Conservation (phyloP, 2,113 vertebrate species). For the Amazona vittata region DNA sequence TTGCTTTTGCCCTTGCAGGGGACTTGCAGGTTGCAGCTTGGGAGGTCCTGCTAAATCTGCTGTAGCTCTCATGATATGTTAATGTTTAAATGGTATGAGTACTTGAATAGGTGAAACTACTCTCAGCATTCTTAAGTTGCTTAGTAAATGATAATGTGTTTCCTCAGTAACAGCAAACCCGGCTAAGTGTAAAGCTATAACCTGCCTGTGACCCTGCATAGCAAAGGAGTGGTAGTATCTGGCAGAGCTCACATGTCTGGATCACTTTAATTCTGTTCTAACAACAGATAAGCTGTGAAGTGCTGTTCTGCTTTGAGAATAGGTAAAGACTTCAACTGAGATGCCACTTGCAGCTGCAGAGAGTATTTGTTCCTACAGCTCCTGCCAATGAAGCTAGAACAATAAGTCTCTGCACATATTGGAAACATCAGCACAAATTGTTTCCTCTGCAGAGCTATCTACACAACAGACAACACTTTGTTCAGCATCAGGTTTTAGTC, state of each 20-base stretch:
- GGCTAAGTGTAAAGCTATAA: slow-evolving; percentile 26
- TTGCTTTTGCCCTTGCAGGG: not conserved
- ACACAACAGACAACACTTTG: not conserved
- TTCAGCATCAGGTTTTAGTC: not conserved
- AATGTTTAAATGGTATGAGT: slow-evolving; percentile 34
- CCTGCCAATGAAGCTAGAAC: not conserved
- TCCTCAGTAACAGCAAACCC: slow-evolving; percentile 48
- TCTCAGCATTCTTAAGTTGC: slow-evolving; percentile 13
- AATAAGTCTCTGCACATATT: not conserved
- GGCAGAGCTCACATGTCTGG: not conserved
- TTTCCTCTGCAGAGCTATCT: not conserved
- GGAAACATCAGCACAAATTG: slow-evolving; percentile 13
- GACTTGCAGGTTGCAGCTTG: not conserved
- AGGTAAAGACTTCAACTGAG: not conserved
- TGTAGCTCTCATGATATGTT: not conserved
- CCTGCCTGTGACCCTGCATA: slow-evolving; percentile 53
- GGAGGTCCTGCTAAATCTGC: not conserved
- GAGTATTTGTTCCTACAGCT: not conserved
- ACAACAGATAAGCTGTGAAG: slow-evolving; percentile 34
- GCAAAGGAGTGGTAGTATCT: slow-evolving; percentile 39
- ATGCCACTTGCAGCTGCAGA: slow-evolving; percentile 31
- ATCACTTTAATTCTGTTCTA: slow-evolving; percentile 21
- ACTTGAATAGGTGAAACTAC: not conserved
- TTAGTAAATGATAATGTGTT: slow-evolving; percentile 27
- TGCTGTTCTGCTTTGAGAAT: not conserved